A percentile compares a stretch with the other conserved stretches of the same genome.
These are phyloP conservation scores for Pterocles gutturalis DNA, from an alignment of 2,113 vertebrate genomes.

Conservation along the genomic window DNA sequence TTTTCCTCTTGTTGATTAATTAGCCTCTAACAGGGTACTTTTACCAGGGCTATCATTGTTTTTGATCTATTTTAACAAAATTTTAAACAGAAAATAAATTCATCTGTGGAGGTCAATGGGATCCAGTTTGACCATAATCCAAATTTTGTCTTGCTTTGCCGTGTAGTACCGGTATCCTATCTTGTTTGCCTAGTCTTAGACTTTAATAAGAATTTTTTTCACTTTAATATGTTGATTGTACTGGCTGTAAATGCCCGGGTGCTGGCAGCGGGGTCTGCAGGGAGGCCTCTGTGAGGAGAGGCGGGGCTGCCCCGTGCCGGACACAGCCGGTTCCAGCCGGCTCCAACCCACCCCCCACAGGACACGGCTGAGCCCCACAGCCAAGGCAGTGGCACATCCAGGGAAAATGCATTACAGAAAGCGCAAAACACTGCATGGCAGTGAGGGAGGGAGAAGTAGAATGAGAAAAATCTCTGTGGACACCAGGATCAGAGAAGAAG, in stretches of 20 bases:
- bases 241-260: no score
- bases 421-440: not conserved
- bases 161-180: not conserved
- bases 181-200: not conserved
- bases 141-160: not conserved
- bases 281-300: no score
- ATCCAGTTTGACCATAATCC: not conserved
- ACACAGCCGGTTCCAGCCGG: fast-evolving
- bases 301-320: not conserved
- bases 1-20: not conserved
- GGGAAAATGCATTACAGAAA: not conserved
- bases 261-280: fast-evolving
- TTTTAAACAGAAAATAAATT: not conserved
- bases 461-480: not conserved
- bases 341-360: not conserved
- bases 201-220: not conserved
- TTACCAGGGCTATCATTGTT: not conserved
- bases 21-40: not conserved
- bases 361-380: not conserved
- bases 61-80: not conserved
- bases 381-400: no score
- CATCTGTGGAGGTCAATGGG: not conserved
- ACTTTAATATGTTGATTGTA: not conserved
- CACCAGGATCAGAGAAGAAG: not conserved
- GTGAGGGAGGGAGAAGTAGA: fast-evolving